phyloP scores from a whole-genome alignment of 2,797 vertebrate species.

The Streptopelia turtur region DNA sequence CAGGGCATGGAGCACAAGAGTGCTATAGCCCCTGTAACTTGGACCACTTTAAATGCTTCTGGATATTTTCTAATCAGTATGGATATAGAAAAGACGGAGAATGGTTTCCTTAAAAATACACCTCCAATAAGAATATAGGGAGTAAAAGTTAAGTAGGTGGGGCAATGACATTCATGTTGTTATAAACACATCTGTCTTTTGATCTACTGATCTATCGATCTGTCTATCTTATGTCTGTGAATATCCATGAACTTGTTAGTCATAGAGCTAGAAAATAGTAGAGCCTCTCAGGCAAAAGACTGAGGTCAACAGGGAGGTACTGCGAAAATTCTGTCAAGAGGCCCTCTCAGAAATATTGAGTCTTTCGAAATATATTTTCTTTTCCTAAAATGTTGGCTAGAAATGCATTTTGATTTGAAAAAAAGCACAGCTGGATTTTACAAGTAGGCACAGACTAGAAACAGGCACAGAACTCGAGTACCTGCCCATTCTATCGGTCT shows the following conservation, averaged over 20 bases:
- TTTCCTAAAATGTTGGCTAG: background rate
- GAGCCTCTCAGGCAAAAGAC: background rate
- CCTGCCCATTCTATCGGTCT: background rate
- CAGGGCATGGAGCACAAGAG: background rate
- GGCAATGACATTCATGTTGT: background rate
- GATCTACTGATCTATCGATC: too few species aligned
- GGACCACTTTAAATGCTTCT: background rate
- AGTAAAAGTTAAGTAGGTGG: background rate
- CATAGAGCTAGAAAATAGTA: background rate
- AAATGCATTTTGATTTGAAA: background rate
- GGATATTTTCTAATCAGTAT: background rate
- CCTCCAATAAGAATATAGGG: background rate
- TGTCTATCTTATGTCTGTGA: background rate
- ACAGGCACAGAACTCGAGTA: background rate
- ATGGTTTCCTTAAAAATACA: rapidly evolving
- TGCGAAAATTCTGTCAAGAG: slow-evolving; percentile 27
- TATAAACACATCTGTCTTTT: background rate
- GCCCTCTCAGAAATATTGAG: background rate
- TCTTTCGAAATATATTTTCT: background rate
- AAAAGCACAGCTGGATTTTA: background rate
- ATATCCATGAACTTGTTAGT: background rate
- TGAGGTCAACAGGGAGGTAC: background rate
- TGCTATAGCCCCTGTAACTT: background rate
- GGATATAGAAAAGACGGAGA: background rate
- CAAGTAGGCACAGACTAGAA: background rate